Conservation (phyloP, 2,113 vertebrate species). For the Thinocorus orbignyianus region DNA sequence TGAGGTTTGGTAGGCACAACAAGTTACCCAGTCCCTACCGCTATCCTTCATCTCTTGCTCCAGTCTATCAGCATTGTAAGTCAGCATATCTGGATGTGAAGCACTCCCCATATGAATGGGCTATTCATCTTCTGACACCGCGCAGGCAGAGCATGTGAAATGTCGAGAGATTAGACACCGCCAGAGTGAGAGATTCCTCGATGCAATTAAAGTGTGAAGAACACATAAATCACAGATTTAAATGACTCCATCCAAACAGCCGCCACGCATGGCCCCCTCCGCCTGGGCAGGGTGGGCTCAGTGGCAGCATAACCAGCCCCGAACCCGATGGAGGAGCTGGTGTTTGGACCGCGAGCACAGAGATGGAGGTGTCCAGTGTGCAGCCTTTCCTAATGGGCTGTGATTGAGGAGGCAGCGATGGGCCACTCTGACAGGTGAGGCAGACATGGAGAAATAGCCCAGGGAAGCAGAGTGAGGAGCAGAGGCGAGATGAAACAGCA, state of each 20-base stretch:
- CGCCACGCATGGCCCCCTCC: accelerated
- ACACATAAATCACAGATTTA: conserved; percentile 13
- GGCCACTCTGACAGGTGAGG: neutral
- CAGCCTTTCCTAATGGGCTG: neutral
- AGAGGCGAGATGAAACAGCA: conserved; percentile 29
- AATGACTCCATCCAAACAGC: neutral
- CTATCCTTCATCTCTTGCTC: conserved; percentile 34
- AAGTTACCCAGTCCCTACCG: neutral
- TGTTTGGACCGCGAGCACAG: neutral
- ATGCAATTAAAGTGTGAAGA: conserved; percentile 59
- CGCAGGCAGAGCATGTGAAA: conserved; percentile 26
- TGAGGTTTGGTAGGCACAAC: neutral
- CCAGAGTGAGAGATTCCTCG: conserved; percentile 40
- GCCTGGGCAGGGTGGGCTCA: neutral
- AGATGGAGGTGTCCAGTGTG: neutral
- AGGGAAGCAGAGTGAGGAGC: neutral
- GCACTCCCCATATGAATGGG: conserved; percentile 21
- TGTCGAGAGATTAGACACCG: conserved; percentile 23
- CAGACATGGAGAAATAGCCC: neutral
- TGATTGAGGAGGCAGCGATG: neutral
- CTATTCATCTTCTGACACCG: conserved; percentile 43
- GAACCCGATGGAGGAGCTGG: accelerated
- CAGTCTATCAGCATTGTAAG: conserved; percentile 39
- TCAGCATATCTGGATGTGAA: conserved; percentile 14
- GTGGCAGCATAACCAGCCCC: accelerated